Evolutionary conservation across 2,888 invertebrate genomes (phyloP), one percentile per base, ranked within the genome.

Genomic region (Cataglyphis cursor): DNA sequence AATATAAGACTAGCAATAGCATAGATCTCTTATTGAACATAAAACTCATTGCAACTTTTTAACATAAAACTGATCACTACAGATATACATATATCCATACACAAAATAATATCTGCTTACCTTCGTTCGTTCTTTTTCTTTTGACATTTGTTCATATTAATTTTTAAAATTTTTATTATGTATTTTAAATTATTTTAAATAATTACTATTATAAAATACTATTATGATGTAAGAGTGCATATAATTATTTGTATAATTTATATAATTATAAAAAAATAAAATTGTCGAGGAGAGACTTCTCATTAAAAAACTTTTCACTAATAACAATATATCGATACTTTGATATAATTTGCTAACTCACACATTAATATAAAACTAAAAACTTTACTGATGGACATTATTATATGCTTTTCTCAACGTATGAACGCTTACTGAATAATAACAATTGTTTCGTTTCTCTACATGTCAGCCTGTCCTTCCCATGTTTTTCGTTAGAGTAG

Each of bases 11-110:
- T 65, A 24, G 24, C 44, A 68, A 59, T 44, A 51, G 24, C n/a
- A 18, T 3, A 15, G 18, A 35, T 57, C 9, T 65, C 38, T 76
- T 74, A 35, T 75, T 68, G n/a, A 68, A 78, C 66, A 31, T 41
- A 3, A 57, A 54, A 15, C 28, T 38, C 21, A 28, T 57, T 44
- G 57, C 31, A 48, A 75, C 31, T 48, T 31, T 21, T 24, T 24
- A 12, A n/a, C 31, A 62, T 62, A 9, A 44, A 61, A 74, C 44
- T 61, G 61, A 21, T 21, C 21, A n/a, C 51, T 18, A 12, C 12
- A 48, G 44, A 15, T 48, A 8, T 5, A 18, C 51, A 3, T 5
- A 18, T 38, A 31, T 51, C 64, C 2, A 2, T 28, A 31, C 21
- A n/a, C 8, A 35, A 65, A 44, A 61, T 35, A 48, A 35, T 48